Evolutionary conservation across 53 echinoderm and acorn worm species (phyloP).

Genomic region (Antedon mediterranea): DNA sequence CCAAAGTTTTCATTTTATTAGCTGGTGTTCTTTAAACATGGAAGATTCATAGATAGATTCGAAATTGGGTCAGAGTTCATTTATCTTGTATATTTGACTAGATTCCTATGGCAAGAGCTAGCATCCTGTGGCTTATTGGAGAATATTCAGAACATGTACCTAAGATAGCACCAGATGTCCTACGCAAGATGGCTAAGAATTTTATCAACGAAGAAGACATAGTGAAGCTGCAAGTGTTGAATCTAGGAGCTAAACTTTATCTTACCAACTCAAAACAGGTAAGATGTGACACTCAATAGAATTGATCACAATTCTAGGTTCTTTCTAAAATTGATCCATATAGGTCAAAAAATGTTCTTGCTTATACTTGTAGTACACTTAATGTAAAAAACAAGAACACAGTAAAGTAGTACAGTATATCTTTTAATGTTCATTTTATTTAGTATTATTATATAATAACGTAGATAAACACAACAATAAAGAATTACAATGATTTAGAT

Average conservation of each 20-base stretch:
- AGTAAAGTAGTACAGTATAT: too few relatives aligned
- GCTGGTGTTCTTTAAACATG: neutral
- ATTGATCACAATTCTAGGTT: too few relatives aligned
- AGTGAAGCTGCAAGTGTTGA: conserved; percentile 92
- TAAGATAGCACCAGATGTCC: conserved; percentile 91
- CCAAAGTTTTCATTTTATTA: neutral
- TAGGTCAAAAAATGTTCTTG: neutral
- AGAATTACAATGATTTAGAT: too few relatives aligned
- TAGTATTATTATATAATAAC: too few relatives aligned
- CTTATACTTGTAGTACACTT: too few relatives aligned
- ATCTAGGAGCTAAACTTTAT: conserved; percentile 87
- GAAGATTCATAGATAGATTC: neutral
- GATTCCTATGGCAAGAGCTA: conserved; percentile 97
- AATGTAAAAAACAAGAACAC: too few relatives aligned
- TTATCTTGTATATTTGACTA: conserved; percentile 8
- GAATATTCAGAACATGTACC: conserved; percentile 95
- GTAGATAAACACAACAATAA: too few relatives aligned
- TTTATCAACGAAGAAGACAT: conserved; percentile 86
- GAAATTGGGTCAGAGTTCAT: neutral
- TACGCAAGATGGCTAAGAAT: conserved; percentile 93
- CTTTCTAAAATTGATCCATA: neutral
- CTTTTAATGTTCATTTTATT: too few relatives aligned
- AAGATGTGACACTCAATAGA: neutral
- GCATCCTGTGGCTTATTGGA: conserved; percentile 95
- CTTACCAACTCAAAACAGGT: conserved; percentile 98